Base-by-base conservation (phyloP, 1,140 invertebrate genomes). In the Aphelinus certus region DNA sequence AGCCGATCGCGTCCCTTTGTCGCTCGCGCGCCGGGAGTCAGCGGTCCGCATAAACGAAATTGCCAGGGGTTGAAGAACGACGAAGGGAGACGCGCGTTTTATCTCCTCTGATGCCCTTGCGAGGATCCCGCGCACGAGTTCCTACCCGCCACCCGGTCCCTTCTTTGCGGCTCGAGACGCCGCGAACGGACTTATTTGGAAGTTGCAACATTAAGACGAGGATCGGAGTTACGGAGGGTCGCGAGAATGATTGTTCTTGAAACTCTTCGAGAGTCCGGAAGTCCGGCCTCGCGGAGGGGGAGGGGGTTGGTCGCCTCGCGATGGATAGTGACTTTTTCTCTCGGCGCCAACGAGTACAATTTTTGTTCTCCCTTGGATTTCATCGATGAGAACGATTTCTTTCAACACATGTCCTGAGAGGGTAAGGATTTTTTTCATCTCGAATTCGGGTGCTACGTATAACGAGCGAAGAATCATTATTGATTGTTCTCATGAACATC, bases 41-140 rank as follows among this genome's bases (percentile, higher is more conserved):
- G 83, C 80, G 81, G 82, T 81, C 82, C 84, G 84, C 79, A 80
- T 83, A 83, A 84, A 82, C 80, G 79, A 82, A 87, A 85, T 83
- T 84, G 81, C 82, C 79, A 78, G 79, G 80, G 83, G 82, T 58
- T 10, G 45, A 65, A 71, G 56, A 60, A 78, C 77, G 76, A 78
- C 73, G 72, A 68, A 80, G 79, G 80, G 79, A 6, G 51, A 55
- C 46, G 61, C 5, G 49, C 47, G 7, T 64, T 62, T 65, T 64
- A 55, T 47, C 26, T n/a, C 46, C 53, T 47, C 43, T 58, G 26
- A 26, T 26, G 26, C 51, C 9, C 9, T 53, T 53, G 4, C 51
- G 51, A 53, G 4, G 4, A 6, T 53, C 4, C 51, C 51, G 51
- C 51, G 51, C 51, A 9, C 51, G 51, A 53, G 26, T 26, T 26